A percentile compares a stretch with the other conserved stretches of the same genome.
Evolutionary conservation across 2,888 invertebrate genomes (phyloP).

Genomic region (Tineola bisselliella): DNA sequence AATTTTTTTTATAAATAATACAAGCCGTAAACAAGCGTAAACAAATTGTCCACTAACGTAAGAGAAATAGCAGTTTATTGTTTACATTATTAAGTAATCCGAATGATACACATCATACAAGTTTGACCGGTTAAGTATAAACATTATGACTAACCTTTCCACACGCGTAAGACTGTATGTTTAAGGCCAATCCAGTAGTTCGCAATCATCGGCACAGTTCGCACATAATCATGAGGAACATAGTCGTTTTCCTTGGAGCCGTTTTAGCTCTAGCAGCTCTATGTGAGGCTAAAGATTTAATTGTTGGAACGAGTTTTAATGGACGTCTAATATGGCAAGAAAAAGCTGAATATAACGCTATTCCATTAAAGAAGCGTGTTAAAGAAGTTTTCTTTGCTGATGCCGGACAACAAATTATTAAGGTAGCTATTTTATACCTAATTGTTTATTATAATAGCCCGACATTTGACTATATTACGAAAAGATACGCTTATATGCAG

Average conservation of each 20-base stretch:
- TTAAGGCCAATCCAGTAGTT: constrained; percentile 25
- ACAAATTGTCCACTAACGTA: too few species aligned
- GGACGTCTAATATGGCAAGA: constrained; percentile 46
- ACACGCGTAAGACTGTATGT: neutral
- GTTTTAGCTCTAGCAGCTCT: constrained; percentile 37
- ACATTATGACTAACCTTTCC: neutral
- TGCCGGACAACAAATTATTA: constrained; percentile 54
- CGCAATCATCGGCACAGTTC: constrained; percentile 30
- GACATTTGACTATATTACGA: too few species aligned
- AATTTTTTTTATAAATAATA: too few species aligned
- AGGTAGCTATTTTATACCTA: constrained; percentile 34
- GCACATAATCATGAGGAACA: constrained; percentile 38
- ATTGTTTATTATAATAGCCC: too few species aligned
- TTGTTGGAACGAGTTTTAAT: constrained; percentile 55
- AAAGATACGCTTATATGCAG: too few species aligned
- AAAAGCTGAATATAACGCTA: constrained; percentile 52
- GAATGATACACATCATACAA: neutral
- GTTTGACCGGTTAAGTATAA: too few species aligned
- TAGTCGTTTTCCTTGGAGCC: constrained; percentile 34
- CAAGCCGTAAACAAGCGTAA: too few species aligned
- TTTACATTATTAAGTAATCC: neutral
- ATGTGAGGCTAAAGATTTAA: constrained; percentile 47
- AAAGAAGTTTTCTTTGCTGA: constrained; percentile 57
- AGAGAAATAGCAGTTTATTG: too few species aligned
- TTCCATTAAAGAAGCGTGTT: constrained; percentile 55